phyloP scores from a whole-genome alignment of 2,888 invertebrate genomes.

The Leptinotarsa juncta region DNA sequence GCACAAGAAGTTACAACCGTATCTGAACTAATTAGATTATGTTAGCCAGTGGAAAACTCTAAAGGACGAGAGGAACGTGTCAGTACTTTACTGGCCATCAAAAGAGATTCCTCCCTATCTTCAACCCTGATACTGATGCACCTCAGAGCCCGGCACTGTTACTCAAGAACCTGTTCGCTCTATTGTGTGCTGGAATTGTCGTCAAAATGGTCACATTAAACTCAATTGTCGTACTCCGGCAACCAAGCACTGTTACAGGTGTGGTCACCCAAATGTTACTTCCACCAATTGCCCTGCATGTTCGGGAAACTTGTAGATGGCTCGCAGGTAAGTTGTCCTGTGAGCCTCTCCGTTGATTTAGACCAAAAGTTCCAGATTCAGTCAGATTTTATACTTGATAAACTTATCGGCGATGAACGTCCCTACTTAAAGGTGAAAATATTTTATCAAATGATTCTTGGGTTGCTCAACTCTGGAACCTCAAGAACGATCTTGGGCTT shows the following conservation, averaged over 20 bases:
- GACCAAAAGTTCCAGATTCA: not conserved
- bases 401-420: not conserved
- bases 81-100: not conserved
- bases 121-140: not conserved
- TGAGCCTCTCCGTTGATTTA: not conserved
- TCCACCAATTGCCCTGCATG: not conserved
- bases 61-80: not conserved
- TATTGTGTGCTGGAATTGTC: slow-evolving; percentile 5
- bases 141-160: not conserved
- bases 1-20: not conserved
- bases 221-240: not conserved
- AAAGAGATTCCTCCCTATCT: not conserved
- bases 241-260: not conserved
- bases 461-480: not conserved
- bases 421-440: not conserved
- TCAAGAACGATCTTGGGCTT: not conserved
- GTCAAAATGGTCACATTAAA: not conserved
- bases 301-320: not conserved
- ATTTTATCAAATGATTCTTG: not conserved
- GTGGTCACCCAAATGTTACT: not conserved
- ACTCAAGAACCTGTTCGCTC: not conserved
- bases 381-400: not conserved
- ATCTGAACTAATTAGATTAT: not conserved
- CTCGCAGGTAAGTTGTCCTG: not conserved
- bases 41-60: not conserved